Percentiles rank a stretch among this genome's conserved stretches.
Evolutionary conservation across 2,797 vertebrate species (phyloP).

Genomic region (Trichosurus vulpecula): DNA sequence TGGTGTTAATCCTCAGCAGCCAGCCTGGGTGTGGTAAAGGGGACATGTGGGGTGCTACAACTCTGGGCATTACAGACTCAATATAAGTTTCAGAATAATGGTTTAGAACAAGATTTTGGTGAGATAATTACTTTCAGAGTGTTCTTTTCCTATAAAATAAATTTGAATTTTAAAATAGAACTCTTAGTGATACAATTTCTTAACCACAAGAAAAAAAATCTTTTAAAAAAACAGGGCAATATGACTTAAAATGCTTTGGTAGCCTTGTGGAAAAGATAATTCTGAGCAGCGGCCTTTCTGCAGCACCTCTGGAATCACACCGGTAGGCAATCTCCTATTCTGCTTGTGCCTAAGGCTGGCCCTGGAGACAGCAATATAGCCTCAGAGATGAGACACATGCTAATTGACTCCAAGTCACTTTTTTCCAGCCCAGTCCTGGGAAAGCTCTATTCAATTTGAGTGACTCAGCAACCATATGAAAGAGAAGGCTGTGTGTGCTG

Average conservation of each 20-base stretch:
- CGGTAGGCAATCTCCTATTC: neutral
- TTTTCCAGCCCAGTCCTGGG: neutral
- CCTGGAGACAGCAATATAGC: neutral
- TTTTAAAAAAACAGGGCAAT: neutral
- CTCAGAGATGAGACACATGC: neutral
- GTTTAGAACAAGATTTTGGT: neutral
- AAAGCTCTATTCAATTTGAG: neutral
- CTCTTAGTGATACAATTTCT: neutral
- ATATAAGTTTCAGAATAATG: neutral
- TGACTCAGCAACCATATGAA: conserved; percentile 9
- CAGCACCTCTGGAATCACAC: neutral
- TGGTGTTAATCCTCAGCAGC: neutral
- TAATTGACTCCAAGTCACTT: conserved; percentile 10
- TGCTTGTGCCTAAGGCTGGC: neutral
- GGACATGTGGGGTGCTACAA: neutral
- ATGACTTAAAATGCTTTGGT: neutral
- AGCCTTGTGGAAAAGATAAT: neutral
- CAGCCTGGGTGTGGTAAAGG: neutral
- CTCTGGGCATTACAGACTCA: neutral
- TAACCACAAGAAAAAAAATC: conserved; percentile 29
- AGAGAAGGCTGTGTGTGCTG: neutral
- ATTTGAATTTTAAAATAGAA: conserved; percentile 26
- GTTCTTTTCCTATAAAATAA: conserved; percentile 33
- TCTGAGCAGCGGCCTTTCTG: neutral
- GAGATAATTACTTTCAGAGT: neutral